Percentiles rank a stretch among this genome's conserved stretches.
Conservation (phyloP, 2,888 invertebrate genomes). For the Sarcophaga caerulescens region DNA sequence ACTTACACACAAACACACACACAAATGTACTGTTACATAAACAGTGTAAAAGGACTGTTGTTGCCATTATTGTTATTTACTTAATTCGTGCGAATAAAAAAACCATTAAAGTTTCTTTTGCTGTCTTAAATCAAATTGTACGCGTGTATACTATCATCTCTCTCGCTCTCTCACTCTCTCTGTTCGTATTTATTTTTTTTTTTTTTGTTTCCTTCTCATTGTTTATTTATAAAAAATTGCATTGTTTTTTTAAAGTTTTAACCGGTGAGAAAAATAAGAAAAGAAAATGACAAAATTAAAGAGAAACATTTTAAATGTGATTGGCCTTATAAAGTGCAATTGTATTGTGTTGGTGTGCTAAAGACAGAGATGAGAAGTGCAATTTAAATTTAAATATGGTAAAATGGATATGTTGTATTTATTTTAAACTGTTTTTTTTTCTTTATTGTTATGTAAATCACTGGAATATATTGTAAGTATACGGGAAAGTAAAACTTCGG, state of each 20-base stretch:
- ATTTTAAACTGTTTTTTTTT: background rate
- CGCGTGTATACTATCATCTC: background rate
- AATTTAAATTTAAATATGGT: background rate
- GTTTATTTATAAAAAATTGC: constrained; percentile 16
- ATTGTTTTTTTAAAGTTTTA: constrained; percentile 24
- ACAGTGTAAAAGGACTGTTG: constrained; percentile 16
- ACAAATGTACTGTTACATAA: background rate
- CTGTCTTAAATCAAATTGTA: background rate
- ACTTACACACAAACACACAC: background rate
- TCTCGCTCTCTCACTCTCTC: background rate
- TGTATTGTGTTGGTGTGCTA: background rate
- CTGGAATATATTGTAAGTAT: background rate
- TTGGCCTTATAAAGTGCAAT: constrained; percentile 27
- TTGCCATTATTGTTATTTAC: constrained; percentile 58
- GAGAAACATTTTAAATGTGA: constrained; percentile 24
- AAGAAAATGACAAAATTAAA: constrained; percentile 10
- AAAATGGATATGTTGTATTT: background rate
- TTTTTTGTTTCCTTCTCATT: background rate
- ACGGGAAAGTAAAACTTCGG: background rate
- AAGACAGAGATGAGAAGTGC: background rate
- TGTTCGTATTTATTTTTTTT: no score
- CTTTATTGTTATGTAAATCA: background rate
- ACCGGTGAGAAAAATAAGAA: constrained; percentile 16
- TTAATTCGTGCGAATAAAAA: constrained; percentile 57
- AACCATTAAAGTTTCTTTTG: constrained; percentile 34